Evolutionary conservation across 2,113 vertebrate genomes (phyloP), one percentile per base, ranked within the genome.

Genomic region (Pampusana beccarii): DNA sequence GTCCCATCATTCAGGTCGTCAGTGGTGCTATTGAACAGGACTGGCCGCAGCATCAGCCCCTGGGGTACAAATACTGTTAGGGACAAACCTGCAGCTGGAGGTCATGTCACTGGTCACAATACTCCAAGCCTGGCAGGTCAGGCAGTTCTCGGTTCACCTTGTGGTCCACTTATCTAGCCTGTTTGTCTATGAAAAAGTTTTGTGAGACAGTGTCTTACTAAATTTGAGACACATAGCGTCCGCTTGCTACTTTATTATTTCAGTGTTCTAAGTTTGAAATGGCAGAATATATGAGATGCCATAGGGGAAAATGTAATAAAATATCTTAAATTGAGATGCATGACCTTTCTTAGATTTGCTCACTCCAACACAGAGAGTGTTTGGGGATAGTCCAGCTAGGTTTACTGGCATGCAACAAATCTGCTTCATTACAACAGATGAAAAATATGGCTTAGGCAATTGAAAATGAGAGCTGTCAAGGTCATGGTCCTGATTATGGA

Each of bases 381-480:
- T 71, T 69, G 65, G 50, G 28, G 58, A 58, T n/a, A 91, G 66
- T 66, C 62, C 54, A 70, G 0, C 46, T 84, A 90, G 36, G 14
- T 93, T 95, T 94, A 93, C 61, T 83, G 58, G 42, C 48, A 48
- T 72, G 80, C 34, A 88, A 75, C 51, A 85, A 88, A 83, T 95
- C 72, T 92, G 23, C 28, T 84, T 91, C 84, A 90, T 94, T 94
- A 67, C 36, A 84, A 34, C 31, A 96, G 90, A 92, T 89, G 83
- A 94, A 96, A 95, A 95, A 84, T 92, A 94, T 5, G 92, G 54
- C 51, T 80, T 60, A 91, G 75, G 56, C 80, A 90, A 86, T 93
- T 92, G 86, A 74, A 93, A 97, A 36, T 83, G 83, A 95, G 84
- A 60, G 73, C 67, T 86, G 58, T 93, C 88, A 91, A 94, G 91